A percentile compares a stretch with the other conserved stretches of the same genome.
Conservation (phyloP, 1,140 invertebrate species). For the Trachymyrmex septentrionalis region DNA sequence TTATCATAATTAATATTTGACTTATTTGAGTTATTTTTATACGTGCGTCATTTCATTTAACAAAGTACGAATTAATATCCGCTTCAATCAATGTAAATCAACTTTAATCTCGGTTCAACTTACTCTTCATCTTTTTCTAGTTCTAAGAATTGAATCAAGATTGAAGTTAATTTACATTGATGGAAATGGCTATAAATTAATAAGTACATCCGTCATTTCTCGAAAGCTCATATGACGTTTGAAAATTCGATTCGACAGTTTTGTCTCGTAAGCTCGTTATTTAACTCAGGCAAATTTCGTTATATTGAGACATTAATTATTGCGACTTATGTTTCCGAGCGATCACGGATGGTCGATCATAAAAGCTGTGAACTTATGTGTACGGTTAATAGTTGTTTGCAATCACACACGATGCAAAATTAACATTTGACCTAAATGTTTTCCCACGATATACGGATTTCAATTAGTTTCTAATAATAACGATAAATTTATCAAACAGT, state of each 20-base stretch:
- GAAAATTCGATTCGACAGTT: not conserved
- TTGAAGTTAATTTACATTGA: no score
- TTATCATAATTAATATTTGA: not conserved
- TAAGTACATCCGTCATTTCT: not conserved
- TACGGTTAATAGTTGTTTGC: constrained; percentile 29
- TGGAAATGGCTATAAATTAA: no score
- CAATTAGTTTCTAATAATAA: constrained; percentile 33
- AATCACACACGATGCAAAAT: not conserved
- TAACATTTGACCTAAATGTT: constrained; percentile 39
- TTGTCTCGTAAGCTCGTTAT: not conserved
- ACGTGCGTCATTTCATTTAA: not conserved
- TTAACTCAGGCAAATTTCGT: not conserved
- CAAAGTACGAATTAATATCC: not conserved
- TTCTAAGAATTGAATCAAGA: no score
- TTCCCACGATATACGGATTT: not conserved
- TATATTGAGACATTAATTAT: constrained; percentile 33
- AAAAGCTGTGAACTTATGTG: constrained; percentile 27
- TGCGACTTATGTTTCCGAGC: not conserved
- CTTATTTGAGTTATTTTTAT: not conserved
- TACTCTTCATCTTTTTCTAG: no score
- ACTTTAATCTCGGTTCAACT: no score
- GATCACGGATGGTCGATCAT: constrained; percentile 31
- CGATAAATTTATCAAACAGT: constrained; percentile 4
- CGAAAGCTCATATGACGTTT: not conserved
- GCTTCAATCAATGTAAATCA: no score